phyloP scores from a whole-genome alignment of 2,113 vertebrate genomes.

The Telmatochromis sp. region DNA sequence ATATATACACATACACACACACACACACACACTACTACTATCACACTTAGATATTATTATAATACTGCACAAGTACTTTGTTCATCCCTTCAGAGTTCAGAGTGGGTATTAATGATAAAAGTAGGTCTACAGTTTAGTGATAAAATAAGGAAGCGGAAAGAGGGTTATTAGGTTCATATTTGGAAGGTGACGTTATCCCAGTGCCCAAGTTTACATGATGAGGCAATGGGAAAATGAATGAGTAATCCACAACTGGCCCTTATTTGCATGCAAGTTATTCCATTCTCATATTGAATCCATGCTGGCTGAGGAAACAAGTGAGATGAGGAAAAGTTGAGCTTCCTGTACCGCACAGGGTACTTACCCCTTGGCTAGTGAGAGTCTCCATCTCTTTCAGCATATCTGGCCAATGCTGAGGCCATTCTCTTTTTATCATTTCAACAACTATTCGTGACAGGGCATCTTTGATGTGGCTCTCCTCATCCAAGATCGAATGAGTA shows the following conservation, averaged over 20 bases:
- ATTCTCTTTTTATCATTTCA: slow-evolving; percentile 97
- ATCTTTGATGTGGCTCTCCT: slow-evolving; percentile 95
- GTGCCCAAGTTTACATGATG: background rate
- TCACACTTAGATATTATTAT: background rate
- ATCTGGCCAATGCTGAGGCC: slow-evolving; percentile 97
- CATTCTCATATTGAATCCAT: background rate
- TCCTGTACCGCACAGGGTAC: background rate
- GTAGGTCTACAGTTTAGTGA: background rate
- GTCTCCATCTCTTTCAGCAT: slow-evolving; percentile 93
- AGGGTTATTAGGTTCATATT: background rate
- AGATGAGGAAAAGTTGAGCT: background rate
- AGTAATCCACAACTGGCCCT: background rate
- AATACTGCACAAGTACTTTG: background rate
- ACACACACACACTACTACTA: too few species aligned
- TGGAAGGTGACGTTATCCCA: background rate
- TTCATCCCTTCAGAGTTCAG: background rate
- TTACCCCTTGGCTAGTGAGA: slow-evolving; percentile 86
- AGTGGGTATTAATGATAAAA: background rate
- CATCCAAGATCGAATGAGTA: slow-evolving; percentile 84
- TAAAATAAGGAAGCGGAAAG: background rate
- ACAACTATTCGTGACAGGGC: slow-evolving; percentile 90
- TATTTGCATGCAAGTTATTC: background rate
- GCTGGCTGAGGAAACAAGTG: background rate
- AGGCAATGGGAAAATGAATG: background rate
- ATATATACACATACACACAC: rapidly evolving